Evolutionary conservation across 2,888 invertebrate species (phyloP).

Genomic region (Physocephala rufipes): DNA sequence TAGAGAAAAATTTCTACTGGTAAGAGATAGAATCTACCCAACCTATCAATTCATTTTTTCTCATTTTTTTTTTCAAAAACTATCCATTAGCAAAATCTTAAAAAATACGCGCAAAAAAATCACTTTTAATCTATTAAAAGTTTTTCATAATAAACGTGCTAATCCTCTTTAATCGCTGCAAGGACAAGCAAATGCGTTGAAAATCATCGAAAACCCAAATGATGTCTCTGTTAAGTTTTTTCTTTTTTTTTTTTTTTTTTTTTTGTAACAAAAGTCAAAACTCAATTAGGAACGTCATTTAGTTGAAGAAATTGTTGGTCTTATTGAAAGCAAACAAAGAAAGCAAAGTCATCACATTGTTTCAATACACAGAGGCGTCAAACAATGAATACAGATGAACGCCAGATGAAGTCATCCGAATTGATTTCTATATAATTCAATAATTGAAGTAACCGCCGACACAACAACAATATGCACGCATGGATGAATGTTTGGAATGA

Average conservation of each 20-base stretch:
- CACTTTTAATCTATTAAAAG: no score
- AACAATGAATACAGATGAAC: conserved; percentile 16
- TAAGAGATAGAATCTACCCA: no score
- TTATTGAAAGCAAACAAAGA: not conserved
- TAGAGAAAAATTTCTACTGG: not conserved
- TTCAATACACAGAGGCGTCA: not conserved
- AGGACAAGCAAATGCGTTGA: no score
- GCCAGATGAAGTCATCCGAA: conserved; percentile 10
- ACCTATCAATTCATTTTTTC: no score
- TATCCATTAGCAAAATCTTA: not conserved
- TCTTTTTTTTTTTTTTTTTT: no score
- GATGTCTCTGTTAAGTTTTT: no score
- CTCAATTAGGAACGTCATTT: not conserved
- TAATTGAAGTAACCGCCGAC: conserved; percentile 16
- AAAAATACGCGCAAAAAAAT: not conserved
- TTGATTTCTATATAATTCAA: not conserved
- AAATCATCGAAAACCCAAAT: no score
- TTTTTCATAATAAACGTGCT: no score
- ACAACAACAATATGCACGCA: no score
- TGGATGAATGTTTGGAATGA: no score
- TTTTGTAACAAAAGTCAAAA: not conserved
- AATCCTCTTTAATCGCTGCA: no score
- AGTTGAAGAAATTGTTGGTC: not conserved
- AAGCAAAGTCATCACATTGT: conserved; percentile 13
- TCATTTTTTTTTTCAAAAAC: not conserved